Evolutionary conservation across 2,888 invertebrate genomes (phyloP).

Genomic region (Rhagonycha fulva): DNA sequence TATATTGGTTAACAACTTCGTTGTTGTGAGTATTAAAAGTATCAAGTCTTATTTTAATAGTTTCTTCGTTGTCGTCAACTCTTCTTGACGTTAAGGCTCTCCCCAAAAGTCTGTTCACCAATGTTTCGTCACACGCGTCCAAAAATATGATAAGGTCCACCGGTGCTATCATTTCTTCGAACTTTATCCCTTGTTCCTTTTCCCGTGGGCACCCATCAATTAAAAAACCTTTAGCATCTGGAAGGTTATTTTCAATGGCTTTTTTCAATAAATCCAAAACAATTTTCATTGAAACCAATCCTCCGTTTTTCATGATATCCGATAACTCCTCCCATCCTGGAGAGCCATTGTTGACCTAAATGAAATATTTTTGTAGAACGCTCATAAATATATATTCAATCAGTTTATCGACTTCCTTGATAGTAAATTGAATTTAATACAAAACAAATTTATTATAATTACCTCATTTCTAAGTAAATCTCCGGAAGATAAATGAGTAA

Average conservation of each 20-base stretch:
- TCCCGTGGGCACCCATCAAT: conserved; percentile 94
- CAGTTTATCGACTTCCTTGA: neutral
- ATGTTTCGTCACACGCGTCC: conserved; percentile 78
- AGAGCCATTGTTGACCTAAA: conserved; percentile 78
- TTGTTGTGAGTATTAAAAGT: conserved; percentile 90
- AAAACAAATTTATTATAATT: conserved; percentile 12
- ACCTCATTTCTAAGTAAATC: conserved; percentile 92
- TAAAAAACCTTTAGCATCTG: conserved; percentile 78
- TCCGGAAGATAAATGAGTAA: conserved; percentile 92
- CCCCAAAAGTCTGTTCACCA: conserved; percentile 74
- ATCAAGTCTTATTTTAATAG: conserved; percentile 85
- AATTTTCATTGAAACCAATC: conserved; percentile 85
- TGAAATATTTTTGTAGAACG: neutral
- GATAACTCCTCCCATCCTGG: conserved; percentile 81
- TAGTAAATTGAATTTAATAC: neutral
- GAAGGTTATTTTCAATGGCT: conserved; percentile 73
- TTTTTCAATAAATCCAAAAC: conserved; percentile 85
- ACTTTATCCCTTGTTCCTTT: conserved; percentile 81
- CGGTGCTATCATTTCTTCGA: conserved; percentile 71
- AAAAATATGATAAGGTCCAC: conserved; percentile 73
- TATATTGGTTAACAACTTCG: conserved; percentile 82
- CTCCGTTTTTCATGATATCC: conserved; percentile 86
- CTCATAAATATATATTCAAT: neutral
- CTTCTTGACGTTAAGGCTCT: conserved; percentile 81
- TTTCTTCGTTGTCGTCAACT: conserved; percentile 92